Evolutionary conservation across 1,140 invertebrate genomes (phyloP).

Genomic region (Berghia stephanieae): DNA sequence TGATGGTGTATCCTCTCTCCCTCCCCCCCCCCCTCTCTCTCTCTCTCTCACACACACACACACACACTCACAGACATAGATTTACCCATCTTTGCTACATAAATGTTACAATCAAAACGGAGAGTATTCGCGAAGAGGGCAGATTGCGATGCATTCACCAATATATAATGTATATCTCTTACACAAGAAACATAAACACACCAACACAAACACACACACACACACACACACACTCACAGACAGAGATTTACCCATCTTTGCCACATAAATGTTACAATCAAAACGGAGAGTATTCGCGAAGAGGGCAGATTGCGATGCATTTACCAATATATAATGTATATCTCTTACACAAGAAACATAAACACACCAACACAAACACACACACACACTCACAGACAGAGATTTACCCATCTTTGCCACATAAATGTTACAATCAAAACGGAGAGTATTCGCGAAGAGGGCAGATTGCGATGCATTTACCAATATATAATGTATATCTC

Average conservation of each 20-base stretch:
- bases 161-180: neutral
- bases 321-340: neutral
- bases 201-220: too few species aligned
- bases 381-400: neutral
- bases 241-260: neutral
- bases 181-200: too few species aligned
- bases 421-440: neutral
- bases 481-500: too few species aligned
- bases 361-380: neutral
- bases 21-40: neutral
- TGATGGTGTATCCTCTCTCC: too few species aligned
- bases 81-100: too few species aligned
- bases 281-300: too few species aligned
- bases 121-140: neutral
- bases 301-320: too few species aligned
- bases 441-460: neutral
- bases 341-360: neutral
- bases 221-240: neutral
- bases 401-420: neutral
- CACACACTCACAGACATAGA: neutral
- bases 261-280: too few species aligned
- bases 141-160: neutral
- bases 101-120: neutral
- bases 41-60: neutral
- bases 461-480: neutral